These are phyloP conservation scores for Battus philenor DNA, from an alignment of 1,140 invertebrate genomes.

Conservation along the genomic window DNA sequence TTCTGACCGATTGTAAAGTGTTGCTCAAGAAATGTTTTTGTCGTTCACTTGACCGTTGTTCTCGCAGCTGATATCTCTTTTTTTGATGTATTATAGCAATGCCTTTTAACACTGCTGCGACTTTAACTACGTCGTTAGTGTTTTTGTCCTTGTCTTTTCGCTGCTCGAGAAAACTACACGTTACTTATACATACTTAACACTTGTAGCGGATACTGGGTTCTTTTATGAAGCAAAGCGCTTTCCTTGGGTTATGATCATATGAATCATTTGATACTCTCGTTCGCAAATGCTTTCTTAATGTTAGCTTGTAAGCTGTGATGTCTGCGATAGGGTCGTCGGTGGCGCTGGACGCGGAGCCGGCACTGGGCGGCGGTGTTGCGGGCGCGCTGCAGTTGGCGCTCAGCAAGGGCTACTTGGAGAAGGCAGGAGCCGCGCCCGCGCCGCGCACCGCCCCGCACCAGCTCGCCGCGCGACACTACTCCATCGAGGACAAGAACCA, in stretches of 20 bases:
- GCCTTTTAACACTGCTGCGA: too few species aligned
- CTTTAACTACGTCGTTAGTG: too few species aligned
- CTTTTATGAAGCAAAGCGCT: too few species aligned
- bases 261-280: background rate
- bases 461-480: conserved; percentile 93
- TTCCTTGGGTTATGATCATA: too few species aligned
- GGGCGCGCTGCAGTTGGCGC: conserved; percentile 93
- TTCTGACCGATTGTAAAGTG: too few species aligned
- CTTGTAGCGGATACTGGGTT: too few species aligned
- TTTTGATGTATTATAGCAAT: too few species aligned
- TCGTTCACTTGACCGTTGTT: too few species aligned
- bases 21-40: too few species aligned
- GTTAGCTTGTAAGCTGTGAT: background rate
- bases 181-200: too few species aligned
- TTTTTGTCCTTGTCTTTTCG: background rate
- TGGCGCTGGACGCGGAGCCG: conserved; percentile 92
- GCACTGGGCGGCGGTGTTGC: conserved; percentile 94
- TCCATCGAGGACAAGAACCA: conserved; percentile 98
- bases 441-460: conserved; percentile 35
- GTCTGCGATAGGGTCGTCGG: conserved; percentile 20
- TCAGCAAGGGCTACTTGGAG: conserved; percentile 97
- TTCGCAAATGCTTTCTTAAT: background rate
- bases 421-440: conserved; percentile 83
- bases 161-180: too few species aligned
- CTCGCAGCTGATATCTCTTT: too few species aligned